Base-by-base conservation (phyloP, 1,140 invertebrate species). In the Galendromus occidentalis region DNA sequence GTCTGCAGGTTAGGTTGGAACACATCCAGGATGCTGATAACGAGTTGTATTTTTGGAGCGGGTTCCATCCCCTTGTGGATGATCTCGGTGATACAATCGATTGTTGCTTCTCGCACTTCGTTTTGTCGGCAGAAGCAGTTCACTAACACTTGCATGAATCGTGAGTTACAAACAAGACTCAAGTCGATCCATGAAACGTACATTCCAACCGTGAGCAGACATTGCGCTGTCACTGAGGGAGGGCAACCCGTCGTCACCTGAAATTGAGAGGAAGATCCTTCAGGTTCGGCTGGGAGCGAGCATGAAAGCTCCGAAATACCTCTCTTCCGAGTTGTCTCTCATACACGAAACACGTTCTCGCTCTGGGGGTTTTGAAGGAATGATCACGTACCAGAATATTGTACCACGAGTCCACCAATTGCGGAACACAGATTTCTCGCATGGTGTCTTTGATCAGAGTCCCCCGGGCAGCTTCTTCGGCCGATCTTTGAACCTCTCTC, bases 121-220 rank as follows among this genome's bases (percentile, higher is more conserved):
- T 33, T 33, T 2, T 71, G 64, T 30, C 71, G 68, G 4, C 70
- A 70, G 66, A 82, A 69, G 66, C 78, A 76, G 9, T 74, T 73
- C 28, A 82, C 73, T 30, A 82, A 72, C 12, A 79, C 70, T n/a
- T 74, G 66, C 2, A 82, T 79, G 73, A 82, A 80, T 29, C 76
- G 74, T 44, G 80, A 76, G 70, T 82, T 82, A 30, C 79, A 80
- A 55, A 82, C 78, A 29, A 82, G 73, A 29, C 73, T 75, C 65
- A 82, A 81, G 70, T 82, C 81, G 66, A 82, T 82, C 81, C 81
- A 82, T 1, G 79, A 76, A 18, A 82, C 75, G 70, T 78, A 82
- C n/a, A 74, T 74, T 2, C 81, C 80, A 68, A 82, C 77, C 2
- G 81, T 79, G 42, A 81, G 75, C 47, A 82, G 71, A 68, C 80